Evolutionary conservation across 2,797 vertebrate species (phyloP).

Genomic region (Tenualosa ilisha): DNA sequence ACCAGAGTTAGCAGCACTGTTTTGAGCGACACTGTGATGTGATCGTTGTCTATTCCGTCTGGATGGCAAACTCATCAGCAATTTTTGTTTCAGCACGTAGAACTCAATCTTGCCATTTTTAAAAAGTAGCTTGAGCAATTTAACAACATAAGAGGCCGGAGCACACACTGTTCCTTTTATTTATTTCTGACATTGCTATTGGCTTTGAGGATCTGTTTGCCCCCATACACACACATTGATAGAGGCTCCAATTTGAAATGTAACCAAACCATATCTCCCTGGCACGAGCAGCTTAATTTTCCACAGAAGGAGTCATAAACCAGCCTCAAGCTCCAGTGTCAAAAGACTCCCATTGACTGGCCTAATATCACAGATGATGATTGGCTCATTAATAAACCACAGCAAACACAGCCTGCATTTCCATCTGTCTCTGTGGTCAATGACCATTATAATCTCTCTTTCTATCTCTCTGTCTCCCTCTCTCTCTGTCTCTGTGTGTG

Average conservation of each 20-base stretch:
- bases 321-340: neutral
- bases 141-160: neutral
- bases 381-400: slow-evolving; percentile 19
- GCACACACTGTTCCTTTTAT: too few relatives aligned
- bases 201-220: neutral
- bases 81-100: neutral
- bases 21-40: neutral
- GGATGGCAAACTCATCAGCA: neutral
- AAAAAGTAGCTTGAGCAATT: neutral
- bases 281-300: neutral
- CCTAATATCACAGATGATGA: neutral
- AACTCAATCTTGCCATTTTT: neutral
- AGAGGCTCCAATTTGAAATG: neutral
- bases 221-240: neutral
- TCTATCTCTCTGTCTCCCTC: neutral
- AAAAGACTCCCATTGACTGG: neutral
- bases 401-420: slow-evolving; percentile 2
- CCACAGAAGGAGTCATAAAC: neutral
- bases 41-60: neutral
- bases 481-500: neutral
- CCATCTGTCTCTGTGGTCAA: slow-evolving; percentile 16
- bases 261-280: neutral
- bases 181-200: neutral
- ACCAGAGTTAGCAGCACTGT: neutral
- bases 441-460: slow-evolving; percentile 17